Evolutionary conservation across 1,140 invertebrate species (phyloP).

Genomic region (Scaptodrosophila lebanonensis): DNA sequence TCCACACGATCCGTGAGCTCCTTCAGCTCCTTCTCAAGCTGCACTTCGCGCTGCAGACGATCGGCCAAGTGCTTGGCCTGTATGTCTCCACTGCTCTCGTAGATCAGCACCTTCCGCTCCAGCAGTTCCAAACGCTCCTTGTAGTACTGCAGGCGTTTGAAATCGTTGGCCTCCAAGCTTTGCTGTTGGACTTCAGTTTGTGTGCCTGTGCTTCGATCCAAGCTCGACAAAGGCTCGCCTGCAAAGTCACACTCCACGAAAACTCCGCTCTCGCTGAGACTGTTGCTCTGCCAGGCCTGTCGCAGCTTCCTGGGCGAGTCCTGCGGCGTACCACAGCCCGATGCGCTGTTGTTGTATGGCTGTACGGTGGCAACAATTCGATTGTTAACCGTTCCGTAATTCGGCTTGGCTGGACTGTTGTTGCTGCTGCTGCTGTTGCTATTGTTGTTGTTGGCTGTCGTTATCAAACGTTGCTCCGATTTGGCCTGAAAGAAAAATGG

Average conservation of each 20-base stretch:
- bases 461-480: constrained; percentile 19
- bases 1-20: constrained; percentile 79
- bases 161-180: constrained; percentile 78
- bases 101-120: constrained; percentile 80
- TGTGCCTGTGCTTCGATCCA: constrained; percentile 77
- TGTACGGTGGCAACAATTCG: constrained; percentile 74
- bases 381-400: constrained; percentile 17
- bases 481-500: constrained; percentile 18
- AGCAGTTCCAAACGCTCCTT: constrained; percentile 80
- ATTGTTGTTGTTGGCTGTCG: not conserved
- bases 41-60: constrained; percentile 79
- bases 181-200: constrained; percentile 58
- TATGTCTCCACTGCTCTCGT: constrained; percentile 80
- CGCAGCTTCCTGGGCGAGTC: constrained; percentile 25
- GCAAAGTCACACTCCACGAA: constrained; percentile 78
- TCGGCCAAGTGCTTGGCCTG: constrained; percentile 80
- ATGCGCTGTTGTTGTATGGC: constrained; percentile 66
- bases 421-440: no score
- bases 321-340: constrained; percentile 44
- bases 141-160: constrained; percentile 79
- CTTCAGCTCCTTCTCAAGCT: constrained; percentile 79
- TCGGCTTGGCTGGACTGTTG: not conserved
- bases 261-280: constrained; percentile 82
- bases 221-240: constrained; percentile 6
- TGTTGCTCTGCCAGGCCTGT: constrained; percentile 60